Percentiles rank a stretch among this genome's conserved stretches.
Conservation (phyloP, 2,797 vertebrate species). For the Percopsis omiscomaycus region DNA sequence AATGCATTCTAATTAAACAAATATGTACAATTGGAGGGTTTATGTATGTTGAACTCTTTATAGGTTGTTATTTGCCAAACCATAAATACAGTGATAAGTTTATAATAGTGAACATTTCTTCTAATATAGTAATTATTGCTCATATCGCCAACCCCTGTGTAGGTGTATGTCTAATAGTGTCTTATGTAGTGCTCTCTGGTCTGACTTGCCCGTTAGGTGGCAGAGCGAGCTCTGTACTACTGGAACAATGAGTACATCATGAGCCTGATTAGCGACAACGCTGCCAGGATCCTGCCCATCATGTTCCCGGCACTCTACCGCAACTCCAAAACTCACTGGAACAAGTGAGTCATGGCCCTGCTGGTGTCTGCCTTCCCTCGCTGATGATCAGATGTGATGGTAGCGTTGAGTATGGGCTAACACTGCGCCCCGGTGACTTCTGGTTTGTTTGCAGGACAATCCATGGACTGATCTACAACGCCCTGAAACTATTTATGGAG, state of each 20-base stretch:
- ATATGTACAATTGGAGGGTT: too few species aligned
- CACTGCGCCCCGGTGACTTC: neutral
- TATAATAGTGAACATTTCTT: too few species aligned
- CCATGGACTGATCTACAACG: slow-evolving; percentile 98
- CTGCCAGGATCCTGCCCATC: slow-evolving; percentile 95
- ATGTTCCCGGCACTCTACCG: slow-evolving; percentile 97
- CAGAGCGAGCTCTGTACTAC: slow-evolving; percentile 94
- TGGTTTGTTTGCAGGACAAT: slow-evolving; percentile 84
- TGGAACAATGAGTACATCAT: slow-evolving; percentile 99
- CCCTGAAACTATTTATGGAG: slow-evolving; percentile 99
- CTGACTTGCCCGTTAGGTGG: slow-evolving; percentile 79
- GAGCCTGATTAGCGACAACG: slow-evolving; percentile 97
- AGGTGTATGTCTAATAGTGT: neutral
- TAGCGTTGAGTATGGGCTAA: neutral
- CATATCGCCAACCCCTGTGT: neutral
- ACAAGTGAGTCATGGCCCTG: slow-evolving; percentile 84
- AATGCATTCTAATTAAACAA: too few species aligned
- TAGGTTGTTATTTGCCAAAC: too few species aligned
- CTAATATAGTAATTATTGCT: too few species aligned
- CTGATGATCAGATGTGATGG: neutral
- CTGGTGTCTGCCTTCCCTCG: neutral
- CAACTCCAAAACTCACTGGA: slow-evolving; percentile 99
- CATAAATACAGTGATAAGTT: too few species aligned
- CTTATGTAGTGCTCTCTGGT: slow-evolving; percentile 1
- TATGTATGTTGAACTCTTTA: too few species aligned